phyloP scores from a whole-genome alignment of 1,140 invertebrate genomes.

The Physella acuta region DNA sequence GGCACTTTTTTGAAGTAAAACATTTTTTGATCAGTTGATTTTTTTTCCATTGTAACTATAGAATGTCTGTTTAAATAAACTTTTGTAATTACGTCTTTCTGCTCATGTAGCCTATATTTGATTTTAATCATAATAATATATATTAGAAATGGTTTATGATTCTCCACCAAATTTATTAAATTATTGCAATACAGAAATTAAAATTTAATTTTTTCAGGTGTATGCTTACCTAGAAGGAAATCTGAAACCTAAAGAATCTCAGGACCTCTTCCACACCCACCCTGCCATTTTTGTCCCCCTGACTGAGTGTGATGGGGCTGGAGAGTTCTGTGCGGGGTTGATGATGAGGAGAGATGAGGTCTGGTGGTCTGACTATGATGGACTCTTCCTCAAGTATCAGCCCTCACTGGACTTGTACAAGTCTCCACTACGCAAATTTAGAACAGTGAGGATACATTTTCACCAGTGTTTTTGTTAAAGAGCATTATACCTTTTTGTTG shows the following conservation, averaged over 20 bases:
- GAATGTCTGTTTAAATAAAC: no score
- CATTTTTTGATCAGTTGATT: no score
- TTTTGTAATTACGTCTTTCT: no score
- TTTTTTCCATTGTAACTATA: no score
- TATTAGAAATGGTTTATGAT: no score
- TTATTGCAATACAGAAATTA: no score
- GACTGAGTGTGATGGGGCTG: not conserved
- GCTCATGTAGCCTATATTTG: no score
- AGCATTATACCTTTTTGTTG: no score
- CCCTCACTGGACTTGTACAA: constrained; percentile 37
- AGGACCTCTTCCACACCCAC: constrained; percentile 44
- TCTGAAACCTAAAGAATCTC: constrained; percentile 35
- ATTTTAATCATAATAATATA: no score
- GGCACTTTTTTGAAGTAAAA: constrained; percentile 31
- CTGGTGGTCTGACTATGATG: constrained; percentile 48
- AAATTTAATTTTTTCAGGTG: constrained; percentile 35
- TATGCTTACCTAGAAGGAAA: constrained; percentile 43
- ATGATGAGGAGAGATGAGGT: constrained; percentile 47
- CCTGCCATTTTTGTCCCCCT: constrained; percentile 49
- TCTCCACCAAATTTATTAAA: no score
- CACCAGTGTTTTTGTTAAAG: no score
- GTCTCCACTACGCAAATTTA: constrained; percentile 34
- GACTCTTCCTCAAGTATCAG: constrained; percentile 43
- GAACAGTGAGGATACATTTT: constrained; percentile 28
- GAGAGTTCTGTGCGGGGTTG: constrained; percentile 32